Evolutionary conservation across 1,140 invertebrate species (phyloP).

Genomic region (Orchesella cincta): DNA sequence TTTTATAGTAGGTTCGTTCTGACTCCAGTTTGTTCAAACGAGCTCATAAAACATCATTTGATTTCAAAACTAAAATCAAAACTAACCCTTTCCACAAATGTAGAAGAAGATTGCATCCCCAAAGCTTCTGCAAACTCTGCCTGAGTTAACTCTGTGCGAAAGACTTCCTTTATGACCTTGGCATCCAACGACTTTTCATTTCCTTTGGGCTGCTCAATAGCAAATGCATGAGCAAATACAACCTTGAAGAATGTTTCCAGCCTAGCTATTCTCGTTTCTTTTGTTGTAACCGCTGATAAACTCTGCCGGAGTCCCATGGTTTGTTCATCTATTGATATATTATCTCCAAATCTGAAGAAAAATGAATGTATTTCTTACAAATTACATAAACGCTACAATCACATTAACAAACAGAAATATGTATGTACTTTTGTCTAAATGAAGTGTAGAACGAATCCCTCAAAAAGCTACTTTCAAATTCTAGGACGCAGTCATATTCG

Average conservation of each 20-base stretch:
- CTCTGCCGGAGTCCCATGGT: constrained; percentile 52
- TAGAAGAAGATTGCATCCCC: constrained; percentile 60
- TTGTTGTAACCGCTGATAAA: constrained; percentile 57
- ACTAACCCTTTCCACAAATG: constrained; percentile 61
- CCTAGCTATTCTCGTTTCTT: constrained; percentile 57
- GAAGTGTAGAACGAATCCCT: constrained; percentile 33
- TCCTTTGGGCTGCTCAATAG: constrained; percentile 57
- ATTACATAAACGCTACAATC: constrained; percentile 55
- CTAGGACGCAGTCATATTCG: constrained; percentile 63
- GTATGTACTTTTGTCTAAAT: constrained; percentile 34
- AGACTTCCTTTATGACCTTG: constrained; percentile 57
- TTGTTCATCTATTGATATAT: constrained; percentile 33
- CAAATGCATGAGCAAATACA: constrained; percentile 60
- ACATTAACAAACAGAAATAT: background rate
- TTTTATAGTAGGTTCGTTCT: constrained; percentile 39
- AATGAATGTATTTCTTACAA: no score
- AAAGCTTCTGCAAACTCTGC: constrained; percentile 66
- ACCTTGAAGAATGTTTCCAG: constrained; percentile 62
- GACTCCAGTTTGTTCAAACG: background rate
- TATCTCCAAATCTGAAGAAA: background rate
- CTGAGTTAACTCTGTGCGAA: constrained; percentile 60
- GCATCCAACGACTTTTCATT: constrained; percentile 56
- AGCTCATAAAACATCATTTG: background rate
- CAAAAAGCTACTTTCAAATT: constrained; percentile 42
- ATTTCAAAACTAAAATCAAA: no score